Evolutionary conservation across 1,140 invertebrate species (phyloP).

Genomic region (Lethocerus indicus): DNA sequence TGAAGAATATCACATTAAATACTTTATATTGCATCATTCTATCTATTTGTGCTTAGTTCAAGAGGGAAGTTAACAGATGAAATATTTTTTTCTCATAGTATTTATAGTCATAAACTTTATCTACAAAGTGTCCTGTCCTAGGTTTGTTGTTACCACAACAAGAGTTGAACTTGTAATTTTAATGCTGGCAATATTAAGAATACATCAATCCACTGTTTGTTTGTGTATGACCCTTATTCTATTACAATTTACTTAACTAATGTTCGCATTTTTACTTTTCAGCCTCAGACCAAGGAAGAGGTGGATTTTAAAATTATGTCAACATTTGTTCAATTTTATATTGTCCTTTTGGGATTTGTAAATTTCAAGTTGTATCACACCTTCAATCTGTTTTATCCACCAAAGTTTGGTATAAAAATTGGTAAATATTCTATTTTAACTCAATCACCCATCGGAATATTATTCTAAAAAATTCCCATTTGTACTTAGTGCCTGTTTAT

Average conservation of each 20-base stretch:
- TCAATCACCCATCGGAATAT: not conserved
- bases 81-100: too few relatives aligned
- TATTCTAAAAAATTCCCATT: conserved; percentile 1
- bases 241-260: conserved; percentile 7
- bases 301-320: conserved; percentile 97
- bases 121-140: too few relatives aligned
- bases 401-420: conserved; percentile 44
- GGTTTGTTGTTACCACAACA: too few relatives aligned
- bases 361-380: conserved; percentile 82
- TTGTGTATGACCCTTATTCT: conserved; percentile 2
- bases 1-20: too few relatives aligned
- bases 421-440: conserved; percentile 16
- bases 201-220: too few relatives aligned
- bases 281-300: conserved; percentile 59
- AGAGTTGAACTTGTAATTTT: too few relatives aligned
- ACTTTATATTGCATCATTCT: too few relatives aligned
- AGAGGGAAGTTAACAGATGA: too few relatives aligned
- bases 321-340: conserved; percentile 96
- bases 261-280: conserved; percentile 22
- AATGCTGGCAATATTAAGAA: too few relatives aligned
- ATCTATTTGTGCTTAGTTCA: too few relatives aligned
- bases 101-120: too few relatives aligned
- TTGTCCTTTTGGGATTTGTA: conserved; percentile 83
- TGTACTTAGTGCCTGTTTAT: not conserved
- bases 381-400: conserved; percentile 90